These are phyloP conservation scores for Geococcyx californianus DNA, from an alignment of 2,113 vertebrate species.

Conservation along the genomic window DNA sequence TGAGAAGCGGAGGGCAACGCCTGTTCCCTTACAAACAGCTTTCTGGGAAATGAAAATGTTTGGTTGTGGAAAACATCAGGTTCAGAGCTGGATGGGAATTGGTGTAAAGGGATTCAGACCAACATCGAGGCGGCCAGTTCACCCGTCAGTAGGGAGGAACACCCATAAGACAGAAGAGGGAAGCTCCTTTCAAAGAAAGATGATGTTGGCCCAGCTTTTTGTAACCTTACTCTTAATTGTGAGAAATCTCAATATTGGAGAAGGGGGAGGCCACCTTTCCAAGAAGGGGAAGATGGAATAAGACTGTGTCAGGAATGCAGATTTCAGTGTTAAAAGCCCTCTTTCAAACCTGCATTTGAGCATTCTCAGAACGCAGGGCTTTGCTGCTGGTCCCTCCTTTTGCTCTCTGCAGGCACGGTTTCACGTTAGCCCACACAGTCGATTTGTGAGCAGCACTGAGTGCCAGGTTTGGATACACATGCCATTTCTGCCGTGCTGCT, in stretches of 20 bases:
- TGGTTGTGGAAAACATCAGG: neutral
- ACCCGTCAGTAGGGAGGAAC: neutral
- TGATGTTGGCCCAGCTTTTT: neutral
- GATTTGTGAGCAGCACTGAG: accelerated
- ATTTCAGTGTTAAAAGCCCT: neutral
- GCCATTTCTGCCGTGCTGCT: neutral
- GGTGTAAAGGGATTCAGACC: neutral
- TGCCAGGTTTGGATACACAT: accelerated
- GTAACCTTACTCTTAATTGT: neutral
- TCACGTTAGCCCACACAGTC: neutral
- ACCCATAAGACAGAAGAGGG: neutral
- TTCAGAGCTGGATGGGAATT: neutral
- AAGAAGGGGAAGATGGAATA: neutral
- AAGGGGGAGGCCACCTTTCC: neutral
- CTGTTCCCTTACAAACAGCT: neutral
- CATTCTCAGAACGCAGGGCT: neutral
- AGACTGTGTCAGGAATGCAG: neutral
- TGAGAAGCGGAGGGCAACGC: neutral
- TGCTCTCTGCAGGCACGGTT: neutral
- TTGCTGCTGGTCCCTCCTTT: neutral
- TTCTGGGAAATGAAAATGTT: neutral
- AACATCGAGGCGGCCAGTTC: neutral
- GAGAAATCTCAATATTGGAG: neutral
- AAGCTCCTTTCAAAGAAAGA: neutral
- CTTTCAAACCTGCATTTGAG: neutral